Conservation (phyloP, 2,797 vertebrate genomes). For the Poecilia picta region DNA sequence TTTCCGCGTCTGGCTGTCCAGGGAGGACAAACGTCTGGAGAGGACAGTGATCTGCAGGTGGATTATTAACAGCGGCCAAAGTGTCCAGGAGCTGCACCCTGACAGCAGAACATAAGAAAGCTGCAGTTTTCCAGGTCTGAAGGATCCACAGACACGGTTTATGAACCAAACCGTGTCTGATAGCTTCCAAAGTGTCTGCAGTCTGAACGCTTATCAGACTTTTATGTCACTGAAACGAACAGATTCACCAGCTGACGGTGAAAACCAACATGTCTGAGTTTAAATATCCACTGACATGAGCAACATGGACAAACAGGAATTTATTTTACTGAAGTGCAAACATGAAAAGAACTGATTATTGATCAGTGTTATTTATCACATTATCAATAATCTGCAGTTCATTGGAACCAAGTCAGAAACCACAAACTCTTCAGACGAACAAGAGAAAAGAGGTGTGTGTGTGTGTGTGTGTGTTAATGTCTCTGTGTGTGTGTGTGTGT, state of each 20-base stretch:
- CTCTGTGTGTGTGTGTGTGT: too few relatives aligned
- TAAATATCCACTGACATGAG: too few relatives aligned
- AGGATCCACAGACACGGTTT: too few relatives aligned
- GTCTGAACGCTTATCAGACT: too few relatives aligned
- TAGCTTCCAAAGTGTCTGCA: too few relatives aligned
- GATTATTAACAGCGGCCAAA: neutral
- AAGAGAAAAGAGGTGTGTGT: too few relatives aligned
- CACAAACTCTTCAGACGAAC: neutral
- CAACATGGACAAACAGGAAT: too few relatives aligned
- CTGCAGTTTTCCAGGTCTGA: neutral
- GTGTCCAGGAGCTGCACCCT: neutral
- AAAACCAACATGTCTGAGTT: too few relatives aligned
- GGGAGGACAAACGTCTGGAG: neutral
- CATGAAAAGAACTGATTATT: neutral
- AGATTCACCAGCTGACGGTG: too few relatives aligned
- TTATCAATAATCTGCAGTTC: neutral
- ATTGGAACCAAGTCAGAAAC: neutral
- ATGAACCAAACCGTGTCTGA: too few relatives aligned
- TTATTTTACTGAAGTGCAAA: neutral
- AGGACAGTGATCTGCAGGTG: neutral
- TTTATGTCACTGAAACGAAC: too few relatives aligned
- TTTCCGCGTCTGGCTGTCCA: neutral
- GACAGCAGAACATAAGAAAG: neutral
- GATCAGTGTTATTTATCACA: neutral
- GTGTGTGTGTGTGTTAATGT: too few relatives aligned